phyloP scores from a whole-genome alignment of 2,797 vertebrate species.

The Huso huso region DNA sequence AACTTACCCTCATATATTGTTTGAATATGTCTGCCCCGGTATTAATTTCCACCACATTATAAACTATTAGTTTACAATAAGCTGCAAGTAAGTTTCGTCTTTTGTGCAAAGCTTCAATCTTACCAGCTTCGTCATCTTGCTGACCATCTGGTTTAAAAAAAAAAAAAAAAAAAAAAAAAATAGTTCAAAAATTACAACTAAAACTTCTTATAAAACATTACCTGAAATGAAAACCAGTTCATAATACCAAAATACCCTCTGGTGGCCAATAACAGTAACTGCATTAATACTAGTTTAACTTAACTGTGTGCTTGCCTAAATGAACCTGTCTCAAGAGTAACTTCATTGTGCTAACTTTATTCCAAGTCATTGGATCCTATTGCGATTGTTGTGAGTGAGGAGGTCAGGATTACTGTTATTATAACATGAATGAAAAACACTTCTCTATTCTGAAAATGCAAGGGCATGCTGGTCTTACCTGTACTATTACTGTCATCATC shows the following conservation, averaged over 20 bases:
- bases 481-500: conserved; percentile 93
- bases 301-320: no score
- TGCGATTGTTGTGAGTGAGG: no score
- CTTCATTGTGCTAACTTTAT: no score
- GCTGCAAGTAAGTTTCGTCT: conserved; percentile 94
- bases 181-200: not conserved
- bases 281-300: not conserved
- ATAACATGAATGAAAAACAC: no score
- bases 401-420: no score
- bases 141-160: conserved; percentile 71
- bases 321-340: no score
- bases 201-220: not conserved
- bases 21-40: conserved; percentile 98
- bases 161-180: not conserved
- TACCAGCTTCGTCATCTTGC: conserved; percentile 94
- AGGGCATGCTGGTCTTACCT: conserved; percentile 49
- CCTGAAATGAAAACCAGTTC: not conserved
- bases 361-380: no score
- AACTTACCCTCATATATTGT: conserved; percentile 93
- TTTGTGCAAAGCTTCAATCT: conserved; percentile 98
- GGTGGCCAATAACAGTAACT: not conserved
- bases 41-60: conserved; percentile 96
- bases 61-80: conserved; percentile 97
- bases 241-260: not conserved
- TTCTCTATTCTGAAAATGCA: no score